Conservation (phyloP, 37 sponge, comb jelly and placozoan species). For the Cladorhizidae sp. region DNA sequence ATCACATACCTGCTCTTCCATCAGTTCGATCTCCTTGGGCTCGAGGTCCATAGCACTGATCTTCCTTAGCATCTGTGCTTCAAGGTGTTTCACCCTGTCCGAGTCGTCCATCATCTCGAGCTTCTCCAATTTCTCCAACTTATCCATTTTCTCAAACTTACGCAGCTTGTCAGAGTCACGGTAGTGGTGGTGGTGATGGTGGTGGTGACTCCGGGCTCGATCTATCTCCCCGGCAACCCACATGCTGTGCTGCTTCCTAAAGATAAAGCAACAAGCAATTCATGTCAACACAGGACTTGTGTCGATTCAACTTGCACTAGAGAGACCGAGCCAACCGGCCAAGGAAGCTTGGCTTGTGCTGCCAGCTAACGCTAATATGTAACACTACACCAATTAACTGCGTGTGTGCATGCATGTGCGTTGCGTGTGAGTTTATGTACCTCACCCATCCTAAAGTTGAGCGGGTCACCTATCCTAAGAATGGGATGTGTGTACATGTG, state of each 20-base stretch:
- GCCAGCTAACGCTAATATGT: too few species aligned
- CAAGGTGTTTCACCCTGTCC: slow-evolving; percentile 40
- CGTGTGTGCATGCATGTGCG: too few species aligned
- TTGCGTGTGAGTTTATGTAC: too few species aligned
- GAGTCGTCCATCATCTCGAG: slow-evolving; percentile 35
- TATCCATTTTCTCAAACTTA: slow-evolving; percentile 51
- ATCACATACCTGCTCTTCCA: slow-evolving; percentile 10
- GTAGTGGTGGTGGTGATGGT: slow-evolving; percentile 29
- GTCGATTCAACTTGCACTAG: too few species aligned
- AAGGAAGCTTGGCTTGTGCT: background rate
- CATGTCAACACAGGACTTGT: background rate
- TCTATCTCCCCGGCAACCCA: slow-evolving; percentile 53
- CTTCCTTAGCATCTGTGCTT: slow-evolving; percentile 57
- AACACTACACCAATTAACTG: too few species aligned
- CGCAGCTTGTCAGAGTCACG: slow-evolving; percentile 25
- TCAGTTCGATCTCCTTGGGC: slow-evolving; percentile 6
- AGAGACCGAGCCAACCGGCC: too few species aligned
- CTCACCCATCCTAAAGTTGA: too few species aligned
- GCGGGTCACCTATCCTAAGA: too few species aligned
- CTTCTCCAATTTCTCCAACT: slow-evolving; percentile 42
- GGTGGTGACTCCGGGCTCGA: slow-evolving; percentile 17
- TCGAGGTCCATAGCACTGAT: slow-evolving; percentile 35
- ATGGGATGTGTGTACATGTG: too few species aligned
- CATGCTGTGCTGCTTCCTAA: slow-evolving; percentile 54
- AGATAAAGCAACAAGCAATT: background rate